Conservation (phyloP, 2,888 invertebrate species). For the Poecilobothrus nobilitatus region DNA sequence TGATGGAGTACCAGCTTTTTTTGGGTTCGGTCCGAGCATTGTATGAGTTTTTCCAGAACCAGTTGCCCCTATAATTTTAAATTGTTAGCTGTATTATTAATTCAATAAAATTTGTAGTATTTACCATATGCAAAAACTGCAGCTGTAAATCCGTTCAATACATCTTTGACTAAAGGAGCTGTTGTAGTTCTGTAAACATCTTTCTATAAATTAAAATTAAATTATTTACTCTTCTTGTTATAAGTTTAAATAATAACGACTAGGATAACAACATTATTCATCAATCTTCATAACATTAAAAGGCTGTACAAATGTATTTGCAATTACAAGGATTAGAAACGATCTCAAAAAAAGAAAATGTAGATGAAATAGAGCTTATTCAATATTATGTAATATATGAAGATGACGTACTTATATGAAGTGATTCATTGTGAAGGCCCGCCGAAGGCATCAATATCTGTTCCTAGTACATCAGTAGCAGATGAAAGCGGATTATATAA, state of each 20-base stretch:
- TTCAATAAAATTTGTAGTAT: not conserved
- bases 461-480: no score
- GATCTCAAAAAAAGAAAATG: no score
- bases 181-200: slow-evolving; percentile 83
- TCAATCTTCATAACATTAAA: not conserved
- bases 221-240: not conserved
- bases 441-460: no score
- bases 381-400: no score
- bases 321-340: no score
- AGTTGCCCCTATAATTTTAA: slow-evolving; percentile 29
- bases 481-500: no score
- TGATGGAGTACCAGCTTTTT: slow-evolving; percentile 31
- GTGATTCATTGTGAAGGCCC: no score
- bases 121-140: slow-evolving; percentile 82
- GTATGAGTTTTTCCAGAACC: slow-evolving; percentile 45
- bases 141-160: slow-evolving; percentile 82
- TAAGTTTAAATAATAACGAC: not conserved
- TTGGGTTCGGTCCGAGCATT: slow-evolving; percentile 42
- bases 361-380: no score
- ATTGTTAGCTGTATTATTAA: not conserved
- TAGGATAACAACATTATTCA: not conserved
- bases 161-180: slow-evolving; percentile 74
- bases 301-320: no score
- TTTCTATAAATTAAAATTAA: slow-evolving; percentile 43
- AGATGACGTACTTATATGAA: no score